These are phyloP conservation scores for Tipula vernalis DNA, from an alignment of 2,888 invertebrate species.

Conservation along the genomic window DNA sequence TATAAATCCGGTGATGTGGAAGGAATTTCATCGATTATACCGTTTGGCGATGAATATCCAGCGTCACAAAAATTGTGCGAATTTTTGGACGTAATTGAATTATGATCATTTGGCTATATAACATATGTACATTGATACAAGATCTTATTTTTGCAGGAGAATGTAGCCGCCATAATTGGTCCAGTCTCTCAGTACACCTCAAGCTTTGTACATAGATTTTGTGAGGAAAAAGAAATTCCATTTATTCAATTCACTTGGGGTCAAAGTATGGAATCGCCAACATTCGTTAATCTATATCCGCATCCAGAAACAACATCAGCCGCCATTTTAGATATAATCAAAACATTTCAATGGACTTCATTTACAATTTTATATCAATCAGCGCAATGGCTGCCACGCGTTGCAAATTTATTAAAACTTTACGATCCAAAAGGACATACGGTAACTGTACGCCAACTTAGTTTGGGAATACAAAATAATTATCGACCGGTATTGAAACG, in stretches of 20 bases:
- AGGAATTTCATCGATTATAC: background rate
- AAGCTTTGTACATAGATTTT: slow-evolving; percentile 69
- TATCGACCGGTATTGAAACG: slow-evolving; percentile 51
- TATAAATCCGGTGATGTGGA: background rate
- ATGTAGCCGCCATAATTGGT: slow-evolving; percentile 73
- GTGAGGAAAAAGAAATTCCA: slow-evolving; percentile 73
- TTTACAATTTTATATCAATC: slow-evolving; percentile 79
- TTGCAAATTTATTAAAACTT: slow-evolving; percentile 58
- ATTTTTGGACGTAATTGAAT: background rate
- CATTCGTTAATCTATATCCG: slow-evolving; percentile 60
- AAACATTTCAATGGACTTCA: slow-evolving; percentile 62
- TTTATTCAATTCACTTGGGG: slow-evolving; percentile 71
- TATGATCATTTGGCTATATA: background rate
- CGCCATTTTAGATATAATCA: slow-evolving; percentile 56
- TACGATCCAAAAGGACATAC: slow-evolving; percentile 45
- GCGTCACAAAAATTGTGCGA: background rate
- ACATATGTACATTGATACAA: background rate
- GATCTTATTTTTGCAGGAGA: slow-evolving; percentile 37
- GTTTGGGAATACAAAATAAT: slow-evolving; percentile 54
- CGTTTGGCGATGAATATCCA: background rate
- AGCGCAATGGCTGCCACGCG: slow-evolving; percentile 47
- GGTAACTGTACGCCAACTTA: slow-evolving; percentile 49
- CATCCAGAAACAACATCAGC: slow-evolving; percentile 45
- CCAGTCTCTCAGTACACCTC: slow-evolving; percentile 56
- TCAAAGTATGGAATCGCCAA: slow-evolving; percentile 26